Base-by-base conservation (phyloP, 2,888 invertebrate species). In the Sphaerophoria rueppellii region DNA sequence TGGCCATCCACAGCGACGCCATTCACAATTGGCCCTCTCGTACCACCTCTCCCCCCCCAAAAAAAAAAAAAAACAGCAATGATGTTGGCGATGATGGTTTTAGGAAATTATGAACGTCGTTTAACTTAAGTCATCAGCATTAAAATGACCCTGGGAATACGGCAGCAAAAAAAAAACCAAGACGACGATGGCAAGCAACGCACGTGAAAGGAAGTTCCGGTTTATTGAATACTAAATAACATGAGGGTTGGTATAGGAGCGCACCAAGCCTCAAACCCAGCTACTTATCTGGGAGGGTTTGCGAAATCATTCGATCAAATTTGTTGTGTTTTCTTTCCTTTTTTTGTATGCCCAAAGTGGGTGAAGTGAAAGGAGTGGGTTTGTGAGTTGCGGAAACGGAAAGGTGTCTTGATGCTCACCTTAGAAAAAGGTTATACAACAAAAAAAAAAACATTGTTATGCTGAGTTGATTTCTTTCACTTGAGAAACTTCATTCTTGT, bases 171-270 rank as follows among this genome's bases (percentile, higher is more conserved):
- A 37, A 57, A n/a, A 35, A 35, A 12, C 37, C 6, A 12, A 57
- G 48, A 63, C 14, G 9, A 63, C 6, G 9, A 43, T 43, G 43
- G 43, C 43, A 12, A 43, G 1, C 0, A 43, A 43, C 9, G 43
- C 24, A 43, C 37, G 65, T 63, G 50, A 35, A 16, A 65, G 14
- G 67, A 67, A 67, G 67, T 67, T 67, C 54, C 54, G 52, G 40
- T 67, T 54, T 67, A 54, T 40, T 52, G 65, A 67, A 65, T 67
- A 67, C 65, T 50, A 37, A 67, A 40, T 12, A 67, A 52, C 35
- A 52, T 24, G 4, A 24, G 37, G 24, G 9, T 7, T 35, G n/a
- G 24, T n/a, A 32, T n/a, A 24, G 2, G 24, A 24, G 24, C 24
- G 43, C 9, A 43, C 3, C 0, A 43, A 7, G 12, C 6, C 43